phyloP scores from a whole-genome alignment of 2,888 invertebrate genomes.

The Drosophila villosipedis region DNA sequence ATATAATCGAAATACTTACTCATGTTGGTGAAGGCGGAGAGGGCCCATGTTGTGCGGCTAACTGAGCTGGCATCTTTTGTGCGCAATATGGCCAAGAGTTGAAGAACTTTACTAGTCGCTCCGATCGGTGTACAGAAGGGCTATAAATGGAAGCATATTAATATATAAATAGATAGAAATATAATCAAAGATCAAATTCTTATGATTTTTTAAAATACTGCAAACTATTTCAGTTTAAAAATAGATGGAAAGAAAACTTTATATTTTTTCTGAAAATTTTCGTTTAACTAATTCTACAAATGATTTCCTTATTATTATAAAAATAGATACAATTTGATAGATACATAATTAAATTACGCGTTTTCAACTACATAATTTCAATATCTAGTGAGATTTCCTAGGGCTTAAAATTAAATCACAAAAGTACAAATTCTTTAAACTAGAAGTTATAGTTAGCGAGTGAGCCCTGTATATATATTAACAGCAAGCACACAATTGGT shows the following conservation, averaged over 20 bases:
- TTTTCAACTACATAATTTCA: neutral
- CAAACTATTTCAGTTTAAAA: neutral
- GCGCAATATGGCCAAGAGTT: conserved; percentile 90
- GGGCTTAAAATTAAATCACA: neutral
- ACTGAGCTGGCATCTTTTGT: conserved; percentile 91
- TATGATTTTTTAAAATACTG: neutral
- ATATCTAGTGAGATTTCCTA: neutral
- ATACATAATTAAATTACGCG: neutral
- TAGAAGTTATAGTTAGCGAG: neutral
- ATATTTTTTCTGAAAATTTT: neutral
- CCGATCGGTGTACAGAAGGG: conserved; percentile 89
- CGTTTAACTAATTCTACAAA: neutral
- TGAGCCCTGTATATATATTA: neutral
- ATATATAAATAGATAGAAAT: neutral
- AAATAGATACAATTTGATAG: neutral
- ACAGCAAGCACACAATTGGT: conserved; percentile 13
- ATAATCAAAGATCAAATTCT: neutral
- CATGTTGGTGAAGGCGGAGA: conserved; percentile 92
- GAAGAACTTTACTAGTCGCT: conserved; percentile 92
- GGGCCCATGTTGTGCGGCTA: conserved; percentile 92
- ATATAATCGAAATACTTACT: conserved; percentile 87
- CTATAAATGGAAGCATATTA: conserved; percentile 48
- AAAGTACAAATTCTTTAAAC: neutral
- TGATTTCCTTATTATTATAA: neutral
- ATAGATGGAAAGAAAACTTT: neutral